Evolutionary conservation across 1,140 invertebrate genomes (phyloP), one percentile per base, ranked within the genome.

Genomic region (Telenomus remus): DNA sequence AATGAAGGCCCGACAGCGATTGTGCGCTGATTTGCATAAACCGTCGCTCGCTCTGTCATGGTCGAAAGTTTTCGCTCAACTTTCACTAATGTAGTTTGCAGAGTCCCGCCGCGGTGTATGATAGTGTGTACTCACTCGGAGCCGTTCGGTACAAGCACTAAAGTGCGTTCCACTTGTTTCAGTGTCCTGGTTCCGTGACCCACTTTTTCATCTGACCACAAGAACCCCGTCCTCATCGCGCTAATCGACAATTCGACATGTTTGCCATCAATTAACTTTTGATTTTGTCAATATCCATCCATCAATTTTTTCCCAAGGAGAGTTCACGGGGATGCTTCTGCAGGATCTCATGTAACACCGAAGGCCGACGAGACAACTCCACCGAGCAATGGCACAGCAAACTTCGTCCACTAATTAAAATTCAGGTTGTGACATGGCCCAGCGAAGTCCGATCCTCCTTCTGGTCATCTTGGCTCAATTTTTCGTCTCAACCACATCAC

Each of bases 151-250:
- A 84, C 80, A 82, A 81, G 80, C 78, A 83, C 81, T 84, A 82
- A 86, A 82, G 84, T 85, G 73, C 81, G 86, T 88, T 85, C 86
- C 80, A 88, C 86, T 88, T 88, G 85, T 88, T 85, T 86, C 86
- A 84, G 81, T 88, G 86, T 83, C 86, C 86, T 87, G 86, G 86
- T 87, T 88, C 80, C 82, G 77, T 86, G 86, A 84, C 83, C 86
- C 71, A 86, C 84, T 86, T 87, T 81, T 82, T 63, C 50, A 39
- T 53, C 61, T 59, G 76, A 79, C 78, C 79, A 72, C 77, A 76
- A 80, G 60, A 69, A 70, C 44, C 63, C 44, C n/a, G 65, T 78
- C 70, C 61, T 73, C 76, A 72, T 48, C 68, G 72, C 44, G 69
- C 66, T 61, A 63, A 66, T 66, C 55, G 73, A 65, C 55, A 61